Percentiles rank a stretch among this genome's conserved stretches.
phyloP scores from a whole-genome alignment of 2,797 vertebrate genomes.

The Eptatretus atami region DNA sequence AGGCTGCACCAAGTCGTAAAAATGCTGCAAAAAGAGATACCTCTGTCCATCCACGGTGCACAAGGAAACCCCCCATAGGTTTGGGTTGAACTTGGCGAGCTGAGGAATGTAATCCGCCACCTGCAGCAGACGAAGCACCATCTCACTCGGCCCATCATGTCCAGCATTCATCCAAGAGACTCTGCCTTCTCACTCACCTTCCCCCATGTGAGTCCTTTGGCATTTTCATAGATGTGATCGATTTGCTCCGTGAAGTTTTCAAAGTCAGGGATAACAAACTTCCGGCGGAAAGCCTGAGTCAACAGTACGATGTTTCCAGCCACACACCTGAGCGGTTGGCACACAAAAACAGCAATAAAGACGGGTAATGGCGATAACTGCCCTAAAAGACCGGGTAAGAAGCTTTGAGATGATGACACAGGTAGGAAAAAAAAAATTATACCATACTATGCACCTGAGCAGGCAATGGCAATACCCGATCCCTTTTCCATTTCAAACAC shows the following conservation, averaged over 20 bases:
- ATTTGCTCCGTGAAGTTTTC: constrained; percentile 67
- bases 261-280: constrained; percentile 95
- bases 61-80: constrained; percentile 70
- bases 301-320: constrained; percentile 93
- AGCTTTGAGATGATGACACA: too few species aligned
- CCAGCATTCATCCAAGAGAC: background rate
- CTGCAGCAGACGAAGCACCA: constrained; percentile 14
- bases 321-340: constrained; percentile 32
- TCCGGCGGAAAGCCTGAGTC: constrained; percentile 88
- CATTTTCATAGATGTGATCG: constrained; percentile 48
- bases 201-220: constrained; percentile 53
- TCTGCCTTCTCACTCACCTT: constrained; percentile 23
- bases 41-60: constrained; percentile 94
- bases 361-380: too few species aligned
- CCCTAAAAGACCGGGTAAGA: too few species aligned
- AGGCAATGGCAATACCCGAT: too few species aligned
- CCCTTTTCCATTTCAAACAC: too few species aligned
- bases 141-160: too few species aligned
- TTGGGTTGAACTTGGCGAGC: constrained; percentile 76
- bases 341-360: too few species aligned
- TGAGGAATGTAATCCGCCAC: constrained; percentile 97
- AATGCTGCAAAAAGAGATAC: constrained; percentile 15
- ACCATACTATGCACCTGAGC: too few species aligned
- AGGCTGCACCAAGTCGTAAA: background rate
- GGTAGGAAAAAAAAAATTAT: too few species aligned